These are phyloP conservation scores for Ecdyonurus torrentis DNA, from an alignment of 2,888 invertebrate genomes.

Conservation along the genomic window DNA sequence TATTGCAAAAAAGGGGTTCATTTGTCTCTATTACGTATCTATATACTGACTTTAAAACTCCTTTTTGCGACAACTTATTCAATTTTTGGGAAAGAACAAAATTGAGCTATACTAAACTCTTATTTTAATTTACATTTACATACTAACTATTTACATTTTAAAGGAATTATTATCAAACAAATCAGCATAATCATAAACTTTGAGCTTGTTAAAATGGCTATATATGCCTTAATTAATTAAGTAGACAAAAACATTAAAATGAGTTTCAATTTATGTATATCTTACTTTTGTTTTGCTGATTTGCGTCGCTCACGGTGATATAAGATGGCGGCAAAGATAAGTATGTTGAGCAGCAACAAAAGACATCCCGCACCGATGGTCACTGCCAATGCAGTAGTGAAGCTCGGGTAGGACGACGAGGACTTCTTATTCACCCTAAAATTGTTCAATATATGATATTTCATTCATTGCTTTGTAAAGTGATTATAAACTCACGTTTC, in stretches of 20 bases:
- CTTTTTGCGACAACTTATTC: too few relatives aligned
- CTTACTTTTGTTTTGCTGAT: not conserved
- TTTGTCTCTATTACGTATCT: too few relatives aligned
- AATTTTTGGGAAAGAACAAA: too few relatives aligned
- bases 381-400: slow-evolving; percentile 74
- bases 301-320: slow-evolving; percentile 50
- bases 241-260: not conserved
- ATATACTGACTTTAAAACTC: too few relatives aligned
- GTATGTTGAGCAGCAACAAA: slow-evolving; percentile 58
- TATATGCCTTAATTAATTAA: not conserved
- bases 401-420: slow-evolving; percentile 49
- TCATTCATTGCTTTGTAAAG: not conserved
- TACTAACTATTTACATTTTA: not conserved
- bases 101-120: too few relatives aligned
- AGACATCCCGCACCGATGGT: slow-evolving; percentile 78
- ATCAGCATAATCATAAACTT: not conserved
- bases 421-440: not conserved
- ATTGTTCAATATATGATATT: not conserved
- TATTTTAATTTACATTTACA: not conserved
- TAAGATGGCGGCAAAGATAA: slow-evolving; percentile 79
- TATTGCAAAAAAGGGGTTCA: too few relatives aligned
- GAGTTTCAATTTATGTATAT: not conserved
- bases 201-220: not conserved
- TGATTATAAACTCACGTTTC: not conserved
- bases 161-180: not conserved